These are phyloP conservation scores for Paralichthys olivaceus DNA, from an alignment of 2,113 vertebrate species.

Conservation along the genomic window DNA sequence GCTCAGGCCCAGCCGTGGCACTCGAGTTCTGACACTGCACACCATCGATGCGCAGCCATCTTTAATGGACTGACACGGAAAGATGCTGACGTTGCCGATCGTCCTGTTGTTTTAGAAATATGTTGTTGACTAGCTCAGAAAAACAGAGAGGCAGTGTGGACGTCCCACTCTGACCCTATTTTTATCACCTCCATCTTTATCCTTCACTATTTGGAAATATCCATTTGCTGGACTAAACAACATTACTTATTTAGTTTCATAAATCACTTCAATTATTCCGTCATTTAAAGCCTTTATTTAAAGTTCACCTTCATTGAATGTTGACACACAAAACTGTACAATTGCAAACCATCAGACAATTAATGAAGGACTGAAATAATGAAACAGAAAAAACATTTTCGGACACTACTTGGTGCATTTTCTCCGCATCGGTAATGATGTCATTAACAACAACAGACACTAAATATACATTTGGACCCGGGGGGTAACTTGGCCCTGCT, in stretches of 20 bases:
- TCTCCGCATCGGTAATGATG: too few species aligned
- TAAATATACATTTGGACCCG: too few species aligned
- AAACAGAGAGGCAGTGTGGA: neutral
- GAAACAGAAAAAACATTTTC: too few species aligned
- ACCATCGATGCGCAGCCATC: conserved; percentile 4
- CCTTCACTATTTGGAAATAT: conserved; percentile 1
- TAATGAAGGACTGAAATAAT: too few species aligned
- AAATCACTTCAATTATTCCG: neutral
- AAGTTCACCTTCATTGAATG: neutral
- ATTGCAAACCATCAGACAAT: too few species aligned
- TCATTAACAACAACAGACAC: too few species aligned
- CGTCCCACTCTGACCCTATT: conserved; percentile 10
- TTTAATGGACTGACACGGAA: conserved; percentile 8
- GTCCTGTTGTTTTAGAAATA: conserved; percentile 12
- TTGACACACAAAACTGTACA: neutral
- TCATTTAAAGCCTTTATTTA: neutral
- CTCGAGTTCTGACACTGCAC: conserved; percentile 3
- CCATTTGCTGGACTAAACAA: conserved; percentile 16
- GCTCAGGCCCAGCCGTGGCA: neutral
- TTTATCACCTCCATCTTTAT: conserved; percentile 17
- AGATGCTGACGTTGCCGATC: conserved; percentile 40
- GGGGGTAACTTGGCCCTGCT: too few species aligned
- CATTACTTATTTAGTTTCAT: neutral
- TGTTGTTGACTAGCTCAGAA: conserved; percentile 27
- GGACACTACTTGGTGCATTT: too few species aligned